phyloP scores from a whole-genome alignment of 2,113 vertebrate species.

The Dromaius novaehollandiae region DNA sequence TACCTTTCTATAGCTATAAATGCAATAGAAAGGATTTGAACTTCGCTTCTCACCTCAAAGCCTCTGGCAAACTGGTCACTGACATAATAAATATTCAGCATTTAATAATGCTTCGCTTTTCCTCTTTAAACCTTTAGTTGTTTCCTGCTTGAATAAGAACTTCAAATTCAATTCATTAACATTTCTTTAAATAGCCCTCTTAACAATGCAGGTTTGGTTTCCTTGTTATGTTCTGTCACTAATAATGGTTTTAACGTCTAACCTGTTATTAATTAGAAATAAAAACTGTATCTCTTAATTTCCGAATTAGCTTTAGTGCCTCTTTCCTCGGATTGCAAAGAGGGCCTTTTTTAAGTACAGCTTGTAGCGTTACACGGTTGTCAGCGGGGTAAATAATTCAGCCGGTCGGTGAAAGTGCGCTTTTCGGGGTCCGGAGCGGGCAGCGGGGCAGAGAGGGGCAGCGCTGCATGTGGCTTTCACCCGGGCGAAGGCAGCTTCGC shows the following conservation, averaged over 20 bases:
- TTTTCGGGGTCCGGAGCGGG: conserved; percentile 54
- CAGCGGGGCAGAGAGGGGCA: no score
- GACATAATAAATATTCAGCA: conserved; percentile 77
- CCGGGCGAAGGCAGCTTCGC: not conserved
- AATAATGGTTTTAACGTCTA: conserved; percentile 74
- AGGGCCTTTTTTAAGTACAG: conserved; percentile 35
- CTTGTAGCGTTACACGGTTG: conserved; percentile 64
- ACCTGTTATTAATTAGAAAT: conserved; percentile 81
- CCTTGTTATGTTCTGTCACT: conserved; percentile 67
- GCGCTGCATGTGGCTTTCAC: conserved; percentile 72
- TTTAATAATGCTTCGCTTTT: conserved; percentile 80
- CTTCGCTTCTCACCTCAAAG: conserved; percentile 73
- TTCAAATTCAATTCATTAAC: conserved; percentile 77
- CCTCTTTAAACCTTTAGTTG: conserved; percentile 75
- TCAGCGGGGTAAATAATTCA: conserved; percentile 78
- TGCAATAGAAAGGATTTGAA: conserved; percentile 65
- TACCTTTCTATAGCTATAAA: conserved; percentile 58
- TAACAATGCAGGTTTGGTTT: conserved; percentile 66
- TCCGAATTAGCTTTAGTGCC: conserved; percentile 62
- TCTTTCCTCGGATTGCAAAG: conserved; percentile 28
- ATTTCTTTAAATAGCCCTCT: conserved; percentile 78
- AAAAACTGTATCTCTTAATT: conserved; percentile 56
- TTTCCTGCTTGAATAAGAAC: conserved; percentile 77
- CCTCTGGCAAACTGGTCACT: conserved; percentile 79
- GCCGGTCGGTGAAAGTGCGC: conserved; percentile 63